Evolutionary conservation across 2,113 vertebrate species (phyloP).

Genomic region (Heptranchias perlo): DNA sequence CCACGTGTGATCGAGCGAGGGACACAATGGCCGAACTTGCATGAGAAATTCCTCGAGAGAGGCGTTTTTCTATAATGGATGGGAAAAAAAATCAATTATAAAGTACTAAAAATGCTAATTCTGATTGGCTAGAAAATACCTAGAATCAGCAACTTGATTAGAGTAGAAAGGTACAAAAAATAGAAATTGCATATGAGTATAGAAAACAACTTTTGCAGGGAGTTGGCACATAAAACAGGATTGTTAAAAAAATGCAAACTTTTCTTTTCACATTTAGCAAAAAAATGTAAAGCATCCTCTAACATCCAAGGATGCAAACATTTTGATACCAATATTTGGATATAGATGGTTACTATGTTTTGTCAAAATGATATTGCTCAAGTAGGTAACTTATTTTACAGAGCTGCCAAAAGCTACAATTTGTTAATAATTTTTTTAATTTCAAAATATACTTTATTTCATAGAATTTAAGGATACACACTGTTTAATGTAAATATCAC

Average conservation of each 20-base stretch:
- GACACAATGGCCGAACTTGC: conserved; percentile 98
- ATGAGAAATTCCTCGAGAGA: conserved; percentile 95
- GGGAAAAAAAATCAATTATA: not conserved
- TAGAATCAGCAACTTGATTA: not conserved
- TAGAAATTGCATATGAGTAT: not conserved
- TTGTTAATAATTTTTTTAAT: too few relatives aligned
- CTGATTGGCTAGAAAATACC: not conserved
- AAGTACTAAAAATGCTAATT: not conserved
- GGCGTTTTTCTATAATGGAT: conserved; percentile 75
- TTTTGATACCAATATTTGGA: not conserved
- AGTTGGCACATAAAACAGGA: not conserved
- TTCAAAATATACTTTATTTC: too few relatives aligned
- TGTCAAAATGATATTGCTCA: not conserved
- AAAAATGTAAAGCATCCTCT: not conserved
- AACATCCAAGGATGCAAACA: not conserved
- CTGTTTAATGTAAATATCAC: too few relatives aligned
- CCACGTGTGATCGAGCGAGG: conserved; percentile 87
- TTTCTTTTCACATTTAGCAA: not conserved
- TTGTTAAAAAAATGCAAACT: not conserved
- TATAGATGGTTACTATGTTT: not conserved
- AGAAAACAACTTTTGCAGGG: not conserved
- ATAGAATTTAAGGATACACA: too few relatives aligned
- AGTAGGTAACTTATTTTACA: not conserved
- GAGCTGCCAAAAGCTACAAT: not conserved
- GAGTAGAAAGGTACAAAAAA: not conserved